Base-by-base conservation (phyloP, 2,888 invertebrate species). In the Orchesella flavescens region DNA sequence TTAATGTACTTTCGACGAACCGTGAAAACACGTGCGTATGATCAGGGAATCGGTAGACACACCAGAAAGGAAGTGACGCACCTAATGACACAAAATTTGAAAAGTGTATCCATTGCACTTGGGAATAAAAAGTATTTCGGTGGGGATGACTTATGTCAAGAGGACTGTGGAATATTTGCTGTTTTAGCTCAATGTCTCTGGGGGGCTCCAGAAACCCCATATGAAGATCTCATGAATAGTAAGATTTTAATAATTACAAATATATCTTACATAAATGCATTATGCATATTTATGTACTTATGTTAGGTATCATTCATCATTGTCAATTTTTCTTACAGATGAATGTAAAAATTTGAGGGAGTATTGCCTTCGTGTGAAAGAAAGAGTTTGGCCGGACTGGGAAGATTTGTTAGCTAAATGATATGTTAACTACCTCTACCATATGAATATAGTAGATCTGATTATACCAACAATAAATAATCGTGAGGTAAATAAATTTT, bases 81-180 rank as follows among this genome's bases (percentile, higher is more conserved):
- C 12, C 49, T 87, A 1, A 87, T 86, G 82, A 23, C 21, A 9
- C 57, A 82, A 0, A 76, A 85, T 53, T 63, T 88, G 9, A 63
- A 77, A n/a, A 83, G 86, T 15, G 34, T 88, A 2, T 87, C 88
- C 1, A 23, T 23, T 12, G 59, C 85, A 23, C 72, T 88, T 0
- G 87, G 87, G 49, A 85, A 82, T 12, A 87, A 84, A 57, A 79
- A 83, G 46, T 86, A 84, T 34, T 46, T 87, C 23, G 34, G 85
- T 3, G 88, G 88, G 87, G 89, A 87, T 24, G 72, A 82, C 7
- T 79, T 85, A 0, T 84, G 75, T 66, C 85, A 86, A 75, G 83
- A 84, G 3, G 91, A 91, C 85, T 90, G 90, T 87, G 88, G 90
- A 1, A 85, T 90, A 63, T 91, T 91, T 89, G 90, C 90, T 7